Base-by-base conservation (phyloP, 1,140 invertebrate species). In the Ceratitis capitata region DNA sequence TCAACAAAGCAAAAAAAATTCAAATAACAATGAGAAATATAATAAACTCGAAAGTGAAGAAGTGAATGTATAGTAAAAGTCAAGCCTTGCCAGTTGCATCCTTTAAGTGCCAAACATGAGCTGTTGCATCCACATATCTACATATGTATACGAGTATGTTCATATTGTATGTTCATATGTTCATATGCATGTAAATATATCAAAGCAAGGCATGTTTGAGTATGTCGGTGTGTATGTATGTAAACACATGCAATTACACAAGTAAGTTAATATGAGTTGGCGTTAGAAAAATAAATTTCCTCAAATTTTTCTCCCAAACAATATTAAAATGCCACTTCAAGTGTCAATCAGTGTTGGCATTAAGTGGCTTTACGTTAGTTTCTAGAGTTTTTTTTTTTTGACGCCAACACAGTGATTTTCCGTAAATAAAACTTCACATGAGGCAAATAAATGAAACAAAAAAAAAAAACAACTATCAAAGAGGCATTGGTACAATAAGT, bases 271-370 rank as follows among this genome's bases (percentile, higher is more conserved):
- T 78, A 45, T 14, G 69, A 9, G 39, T 47, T 45, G 39, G 69
- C 32, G 35, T 47, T 78, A 23, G 69, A 26, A 78, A 78, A 78
- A 78, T 39, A 45, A 26, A 78, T 78, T 45, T 78, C 39, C 7
- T 42, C 16, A 47, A 78, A 78, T 23, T 45, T 19, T 45, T 42
- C 42, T n/a, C 23, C n/a, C 2, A 69, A 32, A 29, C 6, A 69
- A 69, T 35, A 39, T 78, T 7, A 7, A 23, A 78, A 78, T 26
- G 69, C 39, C 69, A 78, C 69, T 78, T 78, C 69, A 78, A 39
- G 45, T 78, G 35, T 78, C 69, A 78, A 78, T 78, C 69, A 78
- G 12, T 47, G 69, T 42, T 78, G 69, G 35, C 69, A 78, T 78
- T 78, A 78, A 78, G 69, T 78, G 69, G 69, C 69, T 45, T 47